Evolutionary conservation across 2,888 invertebrate species (phyloP), one percentile per base, ranked within the genome.

Genomic region (Dynastes tityus): DNA sequence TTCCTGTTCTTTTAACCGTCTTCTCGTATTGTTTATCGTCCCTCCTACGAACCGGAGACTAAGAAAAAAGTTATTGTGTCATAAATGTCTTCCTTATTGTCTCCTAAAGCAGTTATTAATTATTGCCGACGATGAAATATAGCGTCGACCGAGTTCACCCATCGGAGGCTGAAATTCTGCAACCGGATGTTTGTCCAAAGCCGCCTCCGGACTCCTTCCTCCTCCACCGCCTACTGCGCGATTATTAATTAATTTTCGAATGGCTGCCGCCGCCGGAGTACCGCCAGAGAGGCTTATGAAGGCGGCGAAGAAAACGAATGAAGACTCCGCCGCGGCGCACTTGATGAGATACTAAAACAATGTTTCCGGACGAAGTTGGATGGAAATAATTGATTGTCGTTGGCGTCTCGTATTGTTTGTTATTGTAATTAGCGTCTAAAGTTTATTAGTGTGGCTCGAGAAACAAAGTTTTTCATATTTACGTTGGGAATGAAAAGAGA

Each of bases 1-100:
- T 67, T 67, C 55, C 22, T 5, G 16, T 67, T 67, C 40, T 67
- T 22, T 8, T 58, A 58, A 22, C 55, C 55, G 22, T 67, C 65
- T 40, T 40, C 22, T 45, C 65, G 16, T 67, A 67, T 67, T 67
- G 45, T 67, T 70, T 70, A 70, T 70, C 70, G 29, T 16, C 16
- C n/a, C 16, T 53, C 53, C 51, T 32, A 45, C 55, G 55, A 58
- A 16, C 55, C n/a, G 53, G 13, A 27, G 29, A 32, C 16, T n/a
- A 70, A 70, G 29, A 53, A 70, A 70, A 53, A 70, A 70, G 70
- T 53, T 53, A 70, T 70, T 51, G 53, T 37, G 53, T 53, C 70
- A 32, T 70, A 70, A 70, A 70, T 53, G 70, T 70, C 70, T 51
- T 29, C 51, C 51, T 70, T 70, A 70, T 70, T 70, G 70, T 70